Conservation (phyloP, 2,797 vertebrate genomes). For the Argya squamiceps region DNA sequence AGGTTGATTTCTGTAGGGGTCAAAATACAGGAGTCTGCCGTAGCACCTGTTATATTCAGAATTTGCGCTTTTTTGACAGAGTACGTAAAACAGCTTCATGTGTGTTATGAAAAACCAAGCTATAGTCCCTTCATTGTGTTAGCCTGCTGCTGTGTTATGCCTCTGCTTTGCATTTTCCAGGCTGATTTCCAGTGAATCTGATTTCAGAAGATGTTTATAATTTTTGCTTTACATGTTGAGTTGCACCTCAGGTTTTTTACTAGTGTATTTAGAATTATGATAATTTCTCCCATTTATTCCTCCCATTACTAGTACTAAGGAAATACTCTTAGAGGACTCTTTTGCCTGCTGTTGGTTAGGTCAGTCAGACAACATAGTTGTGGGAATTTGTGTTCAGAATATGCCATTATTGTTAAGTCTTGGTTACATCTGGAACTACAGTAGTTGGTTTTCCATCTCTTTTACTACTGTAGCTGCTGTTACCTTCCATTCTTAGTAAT, state of each 20-base stretch:
- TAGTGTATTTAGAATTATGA: background rate
- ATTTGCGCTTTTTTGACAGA: background rate
- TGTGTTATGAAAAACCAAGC: background rate
- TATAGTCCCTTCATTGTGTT: background rate
- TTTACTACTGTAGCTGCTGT: background rate
- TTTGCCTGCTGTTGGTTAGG: background rate
- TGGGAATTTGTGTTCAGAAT: background rate
- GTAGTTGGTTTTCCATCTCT: background rate
- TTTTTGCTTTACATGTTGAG: background rate
- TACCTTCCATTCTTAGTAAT: background rate
- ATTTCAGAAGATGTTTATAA: background rate
- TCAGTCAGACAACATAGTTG: background rate
- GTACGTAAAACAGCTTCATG: background rate
- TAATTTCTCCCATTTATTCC: background rate
- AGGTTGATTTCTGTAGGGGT: background rate
- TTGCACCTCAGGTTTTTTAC: background rate
- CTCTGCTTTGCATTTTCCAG: background rate
- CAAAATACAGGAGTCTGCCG: background rate
- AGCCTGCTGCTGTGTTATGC: background rate
- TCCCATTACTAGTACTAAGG: background rate
- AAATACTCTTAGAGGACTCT: background rate
- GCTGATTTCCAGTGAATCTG: background rate
- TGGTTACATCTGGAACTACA: background rate
- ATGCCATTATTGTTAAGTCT: background rate
- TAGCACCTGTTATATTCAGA: background rate